A percentile compares a stretch with the other conserved stretches of the same genome.
Conservation (phyloP, 2,113 vertebrate species). For the Ceuthmochares aereus region DNA sequence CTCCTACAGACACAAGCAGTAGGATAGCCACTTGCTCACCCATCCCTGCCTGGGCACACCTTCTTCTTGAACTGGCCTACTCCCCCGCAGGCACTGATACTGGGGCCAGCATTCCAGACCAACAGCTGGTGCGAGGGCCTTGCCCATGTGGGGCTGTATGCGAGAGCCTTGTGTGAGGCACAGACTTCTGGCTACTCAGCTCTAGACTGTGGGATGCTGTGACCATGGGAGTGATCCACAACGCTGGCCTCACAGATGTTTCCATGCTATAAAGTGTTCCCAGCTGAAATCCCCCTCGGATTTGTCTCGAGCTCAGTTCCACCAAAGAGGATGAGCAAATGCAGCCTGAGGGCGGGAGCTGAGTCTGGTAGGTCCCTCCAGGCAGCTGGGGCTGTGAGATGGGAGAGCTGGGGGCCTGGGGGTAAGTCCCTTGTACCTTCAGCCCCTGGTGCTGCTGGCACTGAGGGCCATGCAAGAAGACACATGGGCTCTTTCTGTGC, state of each 20-base stretch:
- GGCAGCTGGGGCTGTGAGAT: not conserved
- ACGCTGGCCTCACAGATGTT: not conserved
- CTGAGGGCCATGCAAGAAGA: not conserved
- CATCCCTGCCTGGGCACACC: not conserved
- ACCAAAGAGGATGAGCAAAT: not conserved
- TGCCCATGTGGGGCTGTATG: not conserved
- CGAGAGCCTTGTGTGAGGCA: not conserved
- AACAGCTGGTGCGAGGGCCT: not conserved
- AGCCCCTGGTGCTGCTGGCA: not conserved
- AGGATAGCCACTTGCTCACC: fast-evolving
- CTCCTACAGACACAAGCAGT: not conserved
- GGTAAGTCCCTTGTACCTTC: not conserved
- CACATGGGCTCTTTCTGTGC: not conserved
- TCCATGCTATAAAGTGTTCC: not conserved
- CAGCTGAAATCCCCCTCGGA: not conserved
- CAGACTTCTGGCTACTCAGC: not conserved
- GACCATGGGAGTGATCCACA: not conserved
- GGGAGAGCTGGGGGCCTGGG: not conserved
- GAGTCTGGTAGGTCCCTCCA: not conserved
- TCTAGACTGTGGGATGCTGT: not conserved
- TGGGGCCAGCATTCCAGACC: not conserved
- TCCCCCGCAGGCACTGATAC: not conserved
- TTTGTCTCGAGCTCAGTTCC: not conserved
- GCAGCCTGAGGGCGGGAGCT: not conserved
- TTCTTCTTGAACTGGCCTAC: not conserved